A percentile compares a stretch with the other conserved stretches of the same genome.
phyloP scores from a whole-genome alignment of 1,140 invertebrate species.

The Polypedilum pembai region DNA sequence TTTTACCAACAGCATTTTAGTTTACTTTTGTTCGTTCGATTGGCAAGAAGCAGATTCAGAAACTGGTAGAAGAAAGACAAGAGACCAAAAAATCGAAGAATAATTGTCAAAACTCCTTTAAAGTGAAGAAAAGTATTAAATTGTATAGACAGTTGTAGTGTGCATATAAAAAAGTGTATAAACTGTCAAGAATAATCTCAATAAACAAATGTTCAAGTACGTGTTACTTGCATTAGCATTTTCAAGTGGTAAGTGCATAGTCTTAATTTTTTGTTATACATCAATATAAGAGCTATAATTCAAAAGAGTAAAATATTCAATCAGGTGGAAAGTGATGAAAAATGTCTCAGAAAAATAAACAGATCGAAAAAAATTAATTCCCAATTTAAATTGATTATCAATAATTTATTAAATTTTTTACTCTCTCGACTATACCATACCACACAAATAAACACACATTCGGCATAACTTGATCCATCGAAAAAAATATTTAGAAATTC shows the following conservation, averaged over 20 bases:
- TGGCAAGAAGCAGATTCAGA: not conserved
- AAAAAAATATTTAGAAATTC: constrained; percentile 6
- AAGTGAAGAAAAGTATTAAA: too few species aligned
- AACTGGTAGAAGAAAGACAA: not conserved
- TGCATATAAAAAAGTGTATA: not conserved
- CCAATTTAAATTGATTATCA: constrained; percentile 14
- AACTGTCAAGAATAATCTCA: not conserved
- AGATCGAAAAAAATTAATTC: too few species aligned
- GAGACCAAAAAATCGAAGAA: too few species aligned
- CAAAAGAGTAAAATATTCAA: too few species aligned
- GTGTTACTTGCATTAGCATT: not conserved
- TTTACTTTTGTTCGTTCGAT: constrained; percentile 12
- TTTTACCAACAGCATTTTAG: constrained; percentile 10
- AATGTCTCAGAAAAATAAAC: not conserved
- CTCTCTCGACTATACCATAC: not conserved
- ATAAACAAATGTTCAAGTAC: not conserved
- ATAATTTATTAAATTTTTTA: constrained; percentile 15
- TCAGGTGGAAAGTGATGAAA: constrained; percentile 5
- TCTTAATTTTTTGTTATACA: not conserved
- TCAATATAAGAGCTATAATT: not conserved
- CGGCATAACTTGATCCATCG: not conserved
- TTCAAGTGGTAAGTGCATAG: not conserved
- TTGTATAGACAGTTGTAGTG: not conserved
- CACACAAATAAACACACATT: not conserved
- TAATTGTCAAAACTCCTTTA: too few species aligned